Conservation (phyloP, 2,888 invertebrate genomes). For the Pristionchus mayeri region DNA sequence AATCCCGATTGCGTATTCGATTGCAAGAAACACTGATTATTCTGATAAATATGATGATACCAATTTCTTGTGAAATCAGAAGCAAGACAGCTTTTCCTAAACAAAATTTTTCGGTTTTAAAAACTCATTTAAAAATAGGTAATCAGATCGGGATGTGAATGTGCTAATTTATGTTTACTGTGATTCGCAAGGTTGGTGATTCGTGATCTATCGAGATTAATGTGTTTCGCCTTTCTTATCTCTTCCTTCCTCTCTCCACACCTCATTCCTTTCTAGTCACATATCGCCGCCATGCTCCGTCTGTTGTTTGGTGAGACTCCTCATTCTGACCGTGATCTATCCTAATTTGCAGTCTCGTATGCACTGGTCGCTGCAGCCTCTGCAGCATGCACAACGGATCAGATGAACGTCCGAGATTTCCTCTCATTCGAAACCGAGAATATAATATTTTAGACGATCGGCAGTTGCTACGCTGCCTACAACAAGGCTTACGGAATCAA, state of each 20-base stretch:
- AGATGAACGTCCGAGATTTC: slow-evolving; percentile 3
- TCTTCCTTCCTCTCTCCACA: neutral
- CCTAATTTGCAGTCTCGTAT: too few species aligned
- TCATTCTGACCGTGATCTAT: neutral
- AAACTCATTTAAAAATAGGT: too few species aligned
- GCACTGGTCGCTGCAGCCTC: neutral
- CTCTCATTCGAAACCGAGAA: too few species aligned
- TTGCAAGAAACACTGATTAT: slow-evolving; percentile 27
- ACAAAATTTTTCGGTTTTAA: too few species aligned
- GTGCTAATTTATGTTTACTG: too few species aligned
- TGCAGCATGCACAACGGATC: slow-evolving; percentile 6
- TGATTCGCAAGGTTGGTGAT: too few species aligned
- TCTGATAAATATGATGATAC: too few species aligned
- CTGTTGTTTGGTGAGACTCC: slow-evolving; percentile 21
- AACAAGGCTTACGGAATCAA: neutral
- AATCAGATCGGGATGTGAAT: too few species aligned
- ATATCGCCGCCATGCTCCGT: neutral
- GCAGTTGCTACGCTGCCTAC: neutral
- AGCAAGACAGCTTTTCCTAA: too few species aligned
- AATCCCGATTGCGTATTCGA: neutral
- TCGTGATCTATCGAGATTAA: too few species aligned
- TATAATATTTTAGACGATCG: neutral
- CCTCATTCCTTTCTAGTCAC: neutral
- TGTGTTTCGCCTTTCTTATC: slow-evolving; percentile 1
- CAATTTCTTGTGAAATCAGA: too few species aligned